Evolutionary conservation across 1,140 invertebrate species (phyloP).

Genomic region (Rhynchophorus ferrugineus): DNA sequence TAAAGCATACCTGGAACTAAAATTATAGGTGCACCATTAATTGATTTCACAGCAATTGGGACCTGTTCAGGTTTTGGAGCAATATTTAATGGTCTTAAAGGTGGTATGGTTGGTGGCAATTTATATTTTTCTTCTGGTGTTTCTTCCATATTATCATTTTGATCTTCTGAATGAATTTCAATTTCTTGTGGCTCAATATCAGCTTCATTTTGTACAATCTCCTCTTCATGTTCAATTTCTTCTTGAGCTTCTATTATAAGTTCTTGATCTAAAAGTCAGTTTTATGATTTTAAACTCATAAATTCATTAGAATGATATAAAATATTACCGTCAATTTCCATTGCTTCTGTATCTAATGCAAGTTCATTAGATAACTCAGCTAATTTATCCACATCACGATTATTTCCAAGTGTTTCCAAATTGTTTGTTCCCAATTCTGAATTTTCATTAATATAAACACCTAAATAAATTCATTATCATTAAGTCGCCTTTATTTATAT

Average conservation of each 20-base stretch:
- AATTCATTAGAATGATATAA: neutral
- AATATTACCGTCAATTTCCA: constrained; percentile 33
- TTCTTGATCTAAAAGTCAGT: constrained; percentile 18
- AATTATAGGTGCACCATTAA: constrained; percentile 34
- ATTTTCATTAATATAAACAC: neutral
- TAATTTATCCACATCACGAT: constrained; percentile 28
- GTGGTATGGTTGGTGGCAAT: constrained; percentile 29
- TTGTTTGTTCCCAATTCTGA: neutral
- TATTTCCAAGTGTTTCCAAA: constrained; percentile 25
- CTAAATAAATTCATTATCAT: neutral
- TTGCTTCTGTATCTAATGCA: constrained; percentile 24
- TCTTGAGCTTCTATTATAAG: constrained; percentile 26
- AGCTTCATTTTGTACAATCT: constrained; percentile 30
- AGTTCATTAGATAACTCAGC: constrained; percentile 31
- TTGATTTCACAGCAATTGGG: constrained; percentile 36
- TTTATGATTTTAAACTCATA: neutral
- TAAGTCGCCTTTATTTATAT: too few relatives aligned
- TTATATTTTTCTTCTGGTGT: constrained; percentile 30
- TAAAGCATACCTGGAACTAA: constrained; percentile 32
- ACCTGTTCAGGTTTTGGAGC: constrained; percentile 40
- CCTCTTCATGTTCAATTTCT: constrained; percentile 29
- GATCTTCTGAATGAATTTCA: constrained; percentile 24
- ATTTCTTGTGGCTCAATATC: constrained; percentile 30
- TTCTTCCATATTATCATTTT: constrained; percentile 23
- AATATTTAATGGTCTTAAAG: constrained; percentile 38